Evolutionary conservation across 1,140 invertebrate genomes (phyloP).

Genomic region (Neotoxoptera formosana): DNA sequence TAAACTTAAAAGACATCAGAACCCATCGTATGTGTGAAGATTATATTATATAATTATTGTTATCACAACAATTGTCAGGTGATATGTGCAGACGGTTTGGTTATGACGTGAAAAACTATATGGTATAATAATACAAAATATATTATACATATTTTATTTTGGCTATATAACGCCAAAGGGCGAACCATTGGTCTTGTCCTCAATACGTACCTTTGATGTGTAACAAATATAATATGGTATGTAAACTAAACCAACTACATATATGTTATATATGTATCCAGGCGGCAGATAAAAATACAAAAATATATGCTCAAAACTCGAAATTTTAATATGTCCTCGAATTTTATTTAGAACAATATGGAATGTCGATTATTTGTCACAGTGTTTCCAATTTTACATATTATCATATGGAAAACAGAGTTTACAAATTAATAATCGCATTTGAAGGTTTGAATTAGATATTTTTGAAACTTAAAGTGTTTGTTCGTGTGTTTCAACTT

Average conservation of each 20-base stretch:
- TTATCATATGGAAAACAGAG: background rate
- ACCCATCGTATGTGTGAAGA: background rate
- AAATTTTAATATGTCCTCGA: background rate
- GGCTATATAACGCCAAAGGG: background rate
- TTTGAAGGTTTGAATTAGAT: background rate
- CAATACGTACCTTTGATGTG: background rate
- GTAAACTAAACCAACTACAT: background rate
- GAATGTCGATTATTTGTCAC: background rate
- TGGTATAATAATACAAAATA: background rate
- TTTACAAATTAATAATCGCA: background rate
- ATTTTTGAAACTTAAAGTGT: background rate
- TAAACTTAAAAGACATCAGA: background rate
- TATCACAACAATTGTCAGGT: background rate
- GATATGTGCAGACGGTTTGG: no score
- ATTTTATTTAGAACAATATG: background rate
- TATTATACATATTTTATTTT: background rate
- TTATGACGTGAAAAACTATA: no score
- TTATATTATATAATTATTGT: background rate
- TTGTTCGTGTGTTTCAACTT: background rate
- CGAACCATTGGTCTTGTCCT: background rate
- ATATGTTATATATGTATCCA: background rate
- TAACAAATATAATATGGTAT: background rate
- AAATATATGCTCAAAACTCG: background rate
- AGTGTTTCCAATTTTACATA: no score
- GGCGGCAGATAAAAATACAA: background rate